Evolutionary conservation across 2,113 vertebrate species (phyloP).

Genomic region (Catagonus wagneri): DNA sequence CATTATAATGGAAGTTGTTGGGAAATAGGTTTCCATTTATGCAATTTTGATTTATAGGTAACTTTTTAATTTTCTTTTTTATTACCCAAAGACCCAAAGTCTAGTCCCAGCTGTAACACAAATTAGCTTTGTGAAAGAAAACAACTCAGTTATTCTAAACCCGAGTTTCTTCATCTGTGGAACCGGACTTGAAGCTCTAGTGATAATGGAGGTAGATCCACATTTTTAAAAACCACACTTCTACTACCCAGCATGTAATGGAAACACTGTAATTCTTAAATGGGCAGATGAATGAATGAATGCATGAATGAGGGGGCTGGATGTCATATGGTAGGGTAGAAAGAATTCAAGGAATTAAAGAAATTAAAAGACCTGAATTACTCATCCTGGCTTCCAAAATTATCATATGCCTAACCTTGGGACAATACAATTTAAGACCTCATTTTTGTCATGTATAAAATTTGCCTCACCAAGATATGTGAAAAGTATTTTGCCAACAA

Average conservation of each 20-base stretch:
- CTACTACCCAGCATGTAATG: background rate
- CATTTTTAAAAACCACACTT: background rate
- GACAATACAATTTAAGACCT: background rate
- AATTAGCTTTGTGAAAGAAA: conserved; percentile 25
- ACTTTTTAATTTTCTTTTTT: conserved; percentile 17
- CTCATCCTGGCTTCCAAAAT: background rate
- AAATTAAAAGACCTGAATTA: background rate
- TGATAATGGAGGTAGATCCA: background rate
- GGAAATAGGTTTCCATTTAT: conserved; percentile 52
- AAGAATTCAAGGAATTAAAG: background rate
- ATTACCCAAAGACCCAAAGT: background rate
- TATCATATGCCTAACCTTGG: background rate
- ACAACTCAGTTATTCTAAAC: background rate
- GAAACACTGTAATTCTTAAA: background rate
- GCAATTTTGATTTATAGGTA: conserved; percentile 54
- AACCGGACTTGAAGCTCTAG: background rate
- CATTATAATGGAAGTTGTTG: conserved; percentile 22
- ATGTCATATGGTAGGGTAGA: background rate
- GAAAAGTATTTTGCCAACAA: background rate
- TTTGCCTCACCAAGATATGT: background rate
- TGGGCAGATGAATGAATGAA: background rate
- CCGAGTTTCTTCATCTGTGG: conserved; percentile 39
- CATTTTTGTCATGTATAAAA: background rate
- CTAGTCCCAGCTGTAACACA: background rate
- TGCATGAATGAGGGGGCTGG: background rate